Conservation (phyloP, 2,888 invertebrate genomes). For the Scaeva pyrastri region DNA sequence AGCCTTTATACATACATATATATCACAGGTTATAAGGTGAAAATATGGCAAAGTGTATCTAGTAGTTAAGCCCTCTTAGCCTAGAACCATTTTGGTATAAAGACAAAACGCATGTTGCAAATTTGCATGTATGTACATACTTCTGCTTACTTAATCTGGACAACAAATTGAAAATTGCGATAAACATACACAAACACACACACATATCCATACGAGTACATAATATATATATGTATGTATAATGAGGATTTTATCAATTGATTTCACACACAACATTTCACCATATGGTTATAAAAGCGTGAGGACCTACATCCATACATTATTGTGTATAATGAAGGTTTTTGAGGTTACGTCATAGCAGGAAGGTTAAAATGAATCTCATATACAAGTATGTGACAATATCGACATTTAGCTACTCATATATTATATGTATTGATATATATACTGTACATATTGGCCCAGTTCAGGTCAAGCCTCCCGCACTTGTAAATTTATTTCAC, state of each 20-base stretch:
- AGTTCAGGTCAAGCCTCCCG: no score
- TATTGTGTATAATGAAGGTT: background rate
- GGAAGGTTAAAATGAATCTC: background rate
- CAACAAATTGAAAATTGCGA: background rate
- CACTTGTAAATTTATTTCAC: background rate
- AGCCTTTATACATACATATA: no score
- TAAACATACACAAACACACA: background rate
- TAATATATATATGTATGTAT: no score
- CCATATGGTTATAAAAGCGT: no score
- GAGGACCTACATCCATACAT: no score
- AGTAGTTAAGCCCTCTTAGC: background rate
- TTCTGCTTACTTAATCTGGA: no score
- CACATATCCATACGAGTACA: no score
- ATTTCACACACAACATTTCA: conserved; percentile 15
- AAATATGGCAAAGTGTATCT: background rate
- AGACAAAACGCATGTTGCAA: background rate
- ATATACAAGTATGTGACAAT: no score
- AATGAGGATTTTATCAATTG: conserved; percentile 10
- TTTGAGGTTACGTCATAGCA: background rate
- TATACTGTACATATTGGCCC: no score
- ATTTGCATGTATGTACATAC: background rate
- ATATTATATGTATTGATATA: background rate
- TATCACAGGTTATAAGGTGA: no score
- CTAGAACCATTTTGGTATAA: background rate
- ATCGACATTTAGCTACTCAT: no score